Base-by-base conservation (phyloP, 1,140 invertebrate species). In the Zophobas atratus region DNA sequence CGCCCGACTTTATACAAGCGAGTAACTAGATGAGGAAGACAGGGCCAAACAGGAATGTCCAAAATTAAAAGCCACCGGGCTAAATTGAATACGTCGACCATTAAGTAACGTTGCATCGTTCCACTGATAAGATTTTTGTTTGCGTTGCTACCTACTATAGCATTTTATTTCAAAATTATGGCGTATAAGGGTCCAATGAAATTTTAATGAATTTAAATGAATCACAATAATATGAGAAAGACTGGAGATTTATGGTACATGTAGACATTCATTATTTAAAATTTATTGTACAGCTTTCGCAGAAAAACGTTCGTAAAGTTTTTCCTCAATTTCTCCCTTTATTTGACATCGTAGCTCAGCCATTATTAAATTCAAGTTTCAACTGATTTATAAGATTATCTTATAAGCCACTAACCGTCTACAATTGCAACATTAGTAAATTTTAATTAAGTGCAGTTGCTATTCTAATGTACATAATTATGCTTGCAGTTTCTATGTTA, bases 1-100 rank as follows among this genome's bases (percentile, higher is more conserved):
- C 48, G 36, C 35, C 49, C 63, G 46, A 60, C 77, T 81, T 80
- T 80, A 60, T 77, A 80, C 67, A 79, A 60, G 43, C 70, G 49
- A 57, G 38, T 75, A 79, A 77, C 75, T 73, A 60, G 78, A 77
- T 77, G 56, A 67, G 60, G 60, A 67, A 67, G 60, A 67, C 48
- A 32, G 43, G 55, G 35, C 34, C 53, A 71, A 79, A 79, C 63
- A 67, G 60, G 36, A 76, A 70, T 70, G 74, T 73, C 60, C 60
- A 60, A 79, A 76, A 71, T 70, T 63, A 76, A 75, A 71, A 70
- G 70, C 53, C 60, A 34, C 6, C 2, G 33, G 20, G n/a, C 8
- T 20, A 67, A 67, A 67, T 75, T 60, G 33, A 75, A 75, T 67
- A n/a, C 39, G n/a, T 75, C 48, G 46, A 20, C 38, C 8, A 43